phyloP scores from a whole-genome alignment of 1,140 invertebrate genomes.

The Drosophila auraria region DNA sequence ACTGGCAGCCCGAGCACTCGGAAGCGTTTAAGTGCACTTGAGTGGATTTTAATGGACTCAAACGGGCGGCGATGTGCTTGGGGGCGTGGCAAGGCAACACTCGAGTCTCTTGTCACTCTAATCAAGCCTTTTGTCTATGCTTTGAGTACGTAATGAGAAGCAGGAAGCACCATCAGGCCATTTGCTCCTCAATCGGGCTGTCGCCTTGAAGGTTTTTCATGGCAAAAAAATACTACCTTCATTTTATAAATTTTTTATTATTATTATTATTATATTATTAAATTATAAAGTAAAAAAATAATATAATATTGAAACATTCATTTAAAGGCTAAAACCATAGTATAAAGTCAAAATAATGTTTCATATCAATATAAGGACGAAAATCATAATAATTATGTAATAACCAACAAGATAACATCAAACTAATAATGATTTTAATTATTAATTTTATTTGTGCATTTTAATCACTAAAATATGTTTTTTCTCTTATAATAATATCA shows the following conservation, averaged over 20 bases:
- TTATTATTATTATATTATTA: too few species aligned
- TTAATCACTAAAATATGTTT: too few species aligned
- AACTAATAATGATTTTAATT: too few species aligned
- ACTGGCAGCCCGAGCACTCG: slow-evolving; percentile 63
- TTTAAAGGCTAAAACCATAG: too few species aligned
- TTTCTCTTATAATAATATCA: too few species aligned
- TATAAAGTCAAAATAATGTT: too few species aligned
- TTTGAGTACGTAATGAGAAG: slow-evolving; percentile 27
- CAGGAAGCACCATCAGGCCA: slow-evolving; percentile 16
- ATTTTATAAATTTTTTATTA: background rate
- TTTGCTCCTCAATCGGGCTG: slow-evolving; percentile 34
- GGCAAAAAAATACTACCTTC: background rate
- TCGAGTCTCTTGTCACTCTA: slow-evolving; percentile 59
- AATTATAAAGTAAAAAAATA: background rate
- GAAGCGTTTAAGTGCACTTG: slow-evolving; percentile 82
- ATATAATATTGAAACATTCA: background rate
- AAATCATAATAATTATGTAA: too few species aligned
- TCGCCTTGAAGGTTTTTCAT: slow-evolving; percentile 4
- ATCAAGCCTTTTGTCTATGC: slow-evolving; percentile 69
- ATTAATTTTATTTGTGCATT: too few species aligned
- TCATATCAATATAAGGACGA: too few species aligned
- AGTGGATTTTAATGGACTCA: slow-evolving; percentile 81
- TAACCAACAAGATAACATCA: too few species aligned
- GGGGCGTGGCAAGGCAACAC: slow-evolving; percentile 20
- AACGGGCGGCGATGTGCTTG: slow-evolving; percentile 22